Evolutionary conservation across 2,797 vertebrate genomes (phyloP), one percentile per base, ranked within the genome.

Genomic region (Crenuchus spilurus): DNA sequence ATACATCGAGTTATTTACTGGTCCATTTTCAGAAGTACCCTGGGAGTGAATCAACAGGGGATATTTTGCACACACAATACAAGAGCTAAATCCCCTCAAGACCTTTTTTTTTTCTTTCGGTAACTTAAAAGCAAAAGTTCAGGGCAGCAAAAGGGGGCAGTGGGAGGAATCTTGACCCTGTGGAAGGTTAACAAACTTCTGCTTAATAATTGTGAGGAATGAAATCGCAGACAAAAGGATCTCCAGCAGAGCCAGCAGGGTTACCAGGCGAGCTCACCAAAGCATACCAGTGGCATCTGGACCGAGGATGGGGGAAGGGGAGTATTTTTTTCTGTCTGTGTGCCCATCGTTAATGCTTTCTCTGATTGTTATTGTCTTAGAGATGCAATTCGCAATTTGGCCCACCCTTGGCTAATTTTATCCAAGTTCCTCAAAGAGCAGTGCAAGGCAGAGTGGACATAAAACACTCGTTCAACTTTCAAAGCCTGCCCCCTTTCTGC

Each of bases 401-500:
- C 82, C 87, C 87, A 91, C 89, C 89, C 89, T 91, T 88, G 92
- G 93, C 90, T 92, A 94, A 93, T 94, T 92, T 92, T 72, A 11
- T 61, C 67, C 68, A 78, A 86, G 82, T 73, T 66, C 58, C 62
- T 72, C 67, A 83, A 81, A 72, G 89, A 89, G 90, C 90, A 90
- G 88, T 92, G 92, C 87, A 89, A 91, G 91, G 88, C 91, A 91
- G 91, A 94, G 94, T 90, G 93, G 92, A 91, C 90, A 92, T 92
- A 94, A 90, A 90, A 92, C 93, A 96, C 95, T 95, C 88, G 92
- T 89, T 90, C 86, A 79, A 86, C 92, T 93, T 94, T 94, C 88
- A 91, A 92, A 92, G 92, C 89, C 92, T 90, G 90, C 74, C 86
- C 90, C 90, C 88, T 84, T 98, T 98, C 95, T 96, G 96, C 97